Evolutionary conservation across 2,113 vertebrate species (phyloP).

Genomic region (Bos indicus): DNA sequence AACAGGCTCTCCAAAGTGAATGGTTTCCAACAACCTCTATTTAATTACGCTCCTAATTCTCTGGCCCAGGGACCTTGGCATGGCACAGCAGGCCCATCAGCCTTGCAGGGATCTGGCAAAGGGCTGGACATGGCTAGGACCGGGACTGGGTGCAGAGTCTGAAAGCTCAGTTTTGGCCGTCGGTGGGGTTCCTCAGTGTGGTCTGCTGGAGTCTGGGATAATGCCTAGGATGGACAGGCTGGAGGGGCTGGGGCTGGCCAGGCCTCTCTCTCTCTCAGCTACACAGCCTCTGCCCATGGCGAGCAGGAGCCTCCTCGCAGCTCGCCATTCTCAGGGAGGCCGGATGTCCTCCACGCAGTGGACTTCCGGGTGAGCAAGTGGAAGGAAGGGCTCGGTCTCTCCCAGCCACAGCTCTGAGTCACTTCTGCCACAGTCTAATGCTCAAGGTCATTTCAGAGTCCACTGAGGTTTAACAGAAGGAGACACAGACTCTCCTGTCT

Average conservation of each 20-base stretch:
- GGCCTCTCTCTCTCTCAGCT: neutral
- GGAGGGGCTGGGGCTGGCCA: neutral
- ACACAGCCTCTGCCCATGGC: fast-evolving
- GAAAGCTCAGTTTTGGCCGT: neutral
- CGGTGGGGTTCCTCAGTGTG: neutral
- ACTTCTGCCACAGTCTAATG: neutral
- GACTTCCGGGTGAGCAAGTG: neutral
- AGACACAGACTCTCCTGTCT: neutral
- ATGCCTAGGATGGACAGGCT: neutral
- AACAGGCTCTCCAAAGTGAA: neutral
- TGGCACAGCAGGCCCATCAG: neutral
- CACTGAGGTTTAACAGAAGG: neutral
- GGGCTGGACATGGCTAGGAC: neutral
- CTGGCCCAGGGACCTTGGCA: neutral
- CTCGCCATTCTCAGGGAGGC: neutral
- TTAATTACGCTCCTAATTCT: neutral
- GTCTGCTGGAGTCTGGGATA: neutral
- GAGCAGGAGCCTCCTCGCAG: fast-evolving
- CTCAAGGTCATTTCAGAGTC: neutral
- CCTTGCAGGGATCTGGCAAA: neutral
- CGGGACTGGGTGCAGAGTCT: neutral
- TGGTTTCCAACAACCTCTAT: neutral
- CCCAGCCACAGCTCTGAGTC: neutral
- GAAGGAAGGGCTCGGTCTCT: neutral
- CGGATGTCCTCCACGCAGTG: neutral